Evolutionary conservation across 2,888 invertebrate genomes (phyloP).

Genomic region (Drosophila flavopinicola): DNA sequence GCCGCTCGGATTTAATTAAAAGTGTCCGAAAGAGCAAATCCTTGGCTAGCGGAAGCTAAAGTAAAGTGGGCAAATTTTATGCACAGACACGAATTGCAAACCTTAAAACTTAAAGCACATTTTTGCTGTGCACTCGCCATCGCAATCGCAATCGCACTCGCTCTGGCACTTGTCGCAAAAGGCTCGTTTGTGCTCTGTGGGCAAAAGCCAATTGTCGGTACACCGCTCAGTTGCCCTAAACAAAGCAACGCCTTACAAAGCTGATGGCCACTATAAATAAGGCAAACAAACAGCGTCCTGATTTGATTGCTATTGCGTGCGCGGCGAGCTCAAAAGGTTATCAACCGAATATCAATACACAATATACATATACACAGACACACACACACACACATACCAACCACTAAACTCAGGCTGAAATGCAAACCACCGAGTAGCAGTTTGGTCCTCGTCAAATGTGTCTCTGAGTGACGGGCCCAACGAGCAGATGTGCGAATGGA

Average conservation of each 20-base stretch:
- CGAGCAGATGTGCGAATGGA: constrained; percentile 44
- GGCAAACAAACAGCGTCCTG: constrained; percentile 39
- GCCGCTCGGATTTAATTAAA: constrained; percentile 39
- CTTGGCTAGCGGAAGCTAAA: background rate
- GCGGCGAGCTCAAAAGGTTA: constrained; percentile 36
- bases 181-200: constrained; percentile 5
- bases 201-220: constrained; percentile 34
- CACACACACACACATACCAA: no score
- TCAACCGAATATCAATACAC: constrained; percentile 41
- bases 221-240: background rate
- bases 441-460: constrained; percentile 14
- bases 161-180: no score
- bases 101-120: constrained; percentile 22
- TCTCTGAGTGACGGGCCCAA: constrained; percentile 14
- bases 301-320: constrained; percentile 58
- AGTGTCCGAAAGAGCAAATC: constrained; percentile 7
- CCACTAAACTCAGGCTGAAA: background rate
- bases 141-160: no score
- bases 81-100: constrained; percentile 46
- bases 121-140: constrained; percentile 2
- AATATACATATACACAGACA: background rate
- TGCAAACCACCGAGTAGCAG: background rate
- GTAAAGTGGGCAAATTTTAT: constrained; percentile 31
- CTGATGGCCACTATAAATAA: constrained; percentile 38
- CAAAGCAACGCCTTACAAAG: constrained; percentile 1